Base-by-base conservation (phyloP, 2,113 vertebrate genomes). In the Ictidomys tridecemlineatus region DNA sequence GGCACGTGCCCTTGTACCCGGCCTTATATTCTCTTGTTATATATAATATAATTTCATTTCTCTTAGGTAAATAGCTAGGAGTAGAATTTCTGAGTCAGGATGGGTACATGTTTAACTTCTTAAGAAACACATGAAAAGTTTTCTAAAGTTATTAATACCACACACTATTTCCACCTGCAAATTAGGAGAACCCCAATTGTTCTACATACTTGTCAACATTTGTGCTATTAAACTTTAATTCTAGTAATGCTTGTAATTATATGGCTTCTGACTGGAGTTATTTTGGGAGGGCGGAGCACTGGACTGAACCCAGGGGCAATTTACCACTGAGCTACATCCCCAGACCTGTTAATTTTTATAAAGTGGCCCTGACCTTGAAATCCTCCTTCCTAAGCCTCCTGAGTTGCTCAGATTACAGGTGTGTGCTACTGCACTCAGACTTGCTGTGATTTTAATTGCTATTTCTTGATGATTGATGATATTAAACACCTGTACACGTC, bases 131-230 rank as follows among this genome's bases (percentile, higher is more conserved):
- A 85, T 58, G 65, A 26, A 78, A 77, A 26, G 28, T 39, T 69
- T 67, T 67, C 26, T 30, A 13, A 86, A 28, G 63, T 80, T 74
- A 2, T 79, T 79, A 70, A 61, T 17, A 45, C 37, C 53, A 80
- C 39, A 69, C 24, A 30, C 42, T 86, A 45, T 3, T 56, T 28
- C 37, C 83, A 78, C n/a, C 61, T 63, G 28, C 28, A 78, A n/a
- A 85, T 84, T 37, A 73, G 37, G 17, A 93, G 65, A 93, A 85
- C 37, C 37, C 26, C 72, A 78, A 42, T 14, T 53, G 30, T 4
- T 96, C 53, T 48, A 85, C 61, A 70, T 22, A 37, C 51, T 56
- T 53, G 34, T 26, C 63, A 89, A 89, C 30, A 34, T 85, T 72
- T 51, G 34, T 37, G 2, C 39, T 9, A 4, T 69, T 37, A 58